phyloP scores from a whole-genome alignment of 2,888 invertebrate genomes.

The Candidula unifasciata region DNA sequence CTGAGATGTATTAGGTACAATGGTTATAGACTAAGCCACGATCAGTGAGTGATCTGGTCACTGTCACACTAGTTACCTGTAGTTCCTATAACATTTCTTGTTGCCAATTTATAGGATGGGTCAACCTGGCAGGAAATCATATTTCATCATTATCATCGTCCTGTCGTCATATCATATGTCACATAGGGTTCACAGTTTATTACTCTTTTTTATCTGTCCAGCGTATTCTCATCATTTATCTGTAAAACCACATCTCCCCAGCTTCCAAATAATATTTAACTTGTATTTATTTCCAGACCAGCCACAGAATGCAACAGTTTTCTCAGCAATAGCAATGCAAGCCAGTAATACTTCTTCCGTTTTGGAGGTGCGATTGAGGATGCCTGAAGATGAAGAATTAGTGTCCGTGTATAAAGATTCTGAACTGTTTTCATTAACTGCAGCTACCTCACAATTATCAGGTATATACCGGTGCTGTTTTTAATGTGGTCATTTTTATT shows the following conservation, averaged over 20 bases:
- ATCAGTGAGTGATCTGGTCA: too few relatives aligned
- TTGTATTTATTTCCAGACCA: conserved; percentile 56
- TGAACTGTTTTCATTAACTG: conserved; percentile 1
- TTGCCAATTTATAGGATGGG: too few relatives aligned
- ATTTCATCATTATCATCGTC: too few relatives aligned
- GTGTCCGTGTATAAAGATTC: conserved; percentile 28
- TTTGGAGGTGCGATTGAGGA: conserved; percentile 24
- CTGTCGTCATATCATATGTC: background rate
- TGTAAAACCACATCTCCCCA: too few relatives aligned
- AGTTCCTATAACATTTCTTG: too few relatives aligned
- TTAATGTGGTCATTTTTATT: background rate
- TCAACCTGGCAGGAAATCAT: too few relatives aligned
- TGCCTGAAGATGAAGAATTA: conserved; percentile 4
- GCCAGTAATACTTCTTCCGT: conserved; percentile 33
- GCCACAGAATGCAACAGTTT: conserved; percentile 68
- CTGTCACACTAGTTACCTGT: too few relatives aligned
- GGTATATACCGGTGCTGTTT: background rate
- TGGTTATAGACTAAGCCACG: too few relatives aligned
- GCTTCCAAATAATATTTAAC: too few relatives aligned
- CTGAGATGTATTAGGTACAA: too few relatives aligned
- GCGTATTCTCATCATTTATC: too few relatives aligned
- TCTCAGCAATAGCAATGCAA: conserved; percentile 49
- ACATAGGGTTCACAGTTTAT: background rate
- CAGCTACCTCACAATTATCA: conserved; percentile 37
- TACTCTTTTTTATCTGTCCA: too few relatives aligned